Conservation (phyloP, 2,888 invertebrate genomes). For the Drosophila neutralis region DNA sequence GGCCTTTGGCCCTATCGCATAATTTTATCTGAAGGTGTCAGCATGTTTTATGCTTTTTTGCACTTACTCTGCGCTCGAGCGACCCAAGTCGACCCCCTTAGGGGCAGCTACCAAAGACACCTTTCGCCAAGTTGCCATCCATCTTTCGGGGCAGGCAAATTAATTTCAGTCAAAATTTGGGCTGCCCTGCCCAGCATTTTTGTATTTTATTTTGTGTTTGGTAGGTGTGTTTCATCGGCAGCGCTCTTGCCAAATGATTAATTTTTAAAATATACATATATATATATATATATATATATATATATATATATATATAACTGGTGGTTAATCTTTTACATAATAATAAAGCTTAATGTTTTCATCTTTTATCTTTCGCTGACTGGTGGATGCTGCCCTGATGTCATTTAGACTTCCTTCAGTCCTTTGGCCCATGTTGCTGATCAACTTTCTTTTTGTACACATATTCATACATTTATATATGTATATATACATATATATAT, state of each 20-base stretch:
- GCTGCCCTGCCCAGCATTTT: constrained; percentile 49
- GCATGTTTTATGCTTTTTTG: constrained; percentile 63
- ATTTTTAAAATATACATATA: constrained; percentile 39
- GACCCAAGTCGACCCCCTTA: constrained; percentile 19
- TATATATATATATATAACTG: constrained; percentile 10
- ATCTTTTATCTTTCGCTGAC: constrained; percentile 37
- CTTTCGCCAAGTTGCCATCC: constrained; percentile 63
- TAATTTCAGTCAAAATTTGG: constrained; percentile 71
- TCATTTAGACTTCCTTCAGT: constrained; percentile 34
- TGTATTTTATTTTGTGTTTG: constrained; percentile 14
- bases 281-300: constrained; percentile 14
- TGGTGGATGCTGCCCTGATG: constrained; percentile 36
- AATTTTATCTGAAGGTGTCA: constrained; percentile 60
- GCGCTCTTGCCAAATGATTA: constrained; percentile 61
- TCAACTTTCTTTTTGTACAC: constrained; percentile 59
- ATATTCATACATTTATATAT: not conserved
- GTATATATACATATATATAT: not conserved
- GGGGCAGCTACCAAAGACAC: constrained; percentile 38
- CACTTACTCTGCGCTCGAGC: constrained; percentile 43
- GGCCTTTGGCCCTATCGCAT: constrained; percentile 29
- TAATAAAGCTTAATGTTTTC: constrained; percentile 42
- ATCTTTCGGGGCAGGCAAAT: constrained; percentile 68
- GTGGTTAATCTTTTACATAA: constrained; percentile 1
- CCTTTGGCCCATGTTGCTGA: constrained; percentile 34
- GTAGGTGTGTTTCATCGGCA: constrained; percentile 61